Conservation (phyloP, 92 coral and sea anemone genomes). For the Zoanthus gigantus region DNA sequence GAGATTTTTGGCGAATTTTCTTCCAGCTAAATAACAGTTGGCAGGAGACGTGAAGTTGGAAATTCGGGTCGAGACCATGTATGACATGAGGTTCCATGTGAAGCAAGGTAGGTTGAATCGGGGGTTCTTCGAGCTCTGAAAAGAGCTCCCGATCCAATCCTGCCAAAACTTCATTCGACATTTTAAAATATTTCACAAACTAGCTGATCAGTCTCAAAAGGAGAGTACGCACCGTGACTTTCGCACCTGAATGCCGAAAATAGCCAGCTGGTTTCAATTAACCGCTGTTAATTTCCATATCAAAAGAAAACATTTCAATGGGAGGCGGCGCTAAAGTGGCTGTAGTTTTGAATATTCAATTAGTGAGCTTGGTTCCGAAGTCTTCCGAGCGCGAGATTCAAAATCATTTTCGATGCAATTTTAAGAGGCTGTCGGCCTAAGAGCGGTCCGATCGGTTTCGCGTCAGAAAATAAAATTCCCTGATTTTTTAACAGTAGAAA, state of each 20-base stretch:
- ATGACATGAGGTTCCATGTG: not conserved
- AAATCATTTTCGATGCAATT: too few species aligned
- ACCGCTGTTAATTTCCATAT: not conserved
- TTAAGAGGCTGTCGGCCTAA: too few species aligned
- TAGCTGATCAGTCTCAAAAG: not conserved
- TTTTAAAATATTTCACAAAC: not conserved
- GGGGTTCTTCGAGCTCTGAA: not conserved
- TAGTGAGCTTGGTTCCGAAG: too few species aligned
- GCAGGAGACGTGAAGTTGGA: slow-evolving; percentile 6
- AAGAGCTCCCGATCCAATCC: not conserved
- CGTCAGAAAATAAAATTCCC: too few species aligned
- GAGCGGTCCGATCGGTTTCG: too few species aligned
- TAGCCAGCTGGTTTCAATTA: not conserved
- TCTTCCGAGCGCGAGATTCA: too few species aligned
- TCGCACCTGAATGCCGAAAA: not conserved
- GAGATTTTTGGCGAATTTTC: not conserved
- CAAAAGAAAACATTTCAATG: not conserved
- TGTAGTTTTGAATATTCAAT: slow-evolving; percentile 12
- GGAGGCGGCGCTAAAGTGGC: slow-evolving; percentile 1
- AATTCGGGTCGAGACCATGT: not conserved
- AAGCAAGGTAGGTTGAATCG: slow-evolving; percentile 12
- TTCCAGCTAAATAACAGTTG: not conserved
- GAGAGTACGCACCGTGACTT: not conserved
- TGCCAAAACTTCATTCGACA: slow-evolving; percentile 2
- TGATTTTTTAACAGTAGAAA: too few species aligned